These are phyloP conservation scores for Drosophila hamatofila DNA, from an alignment of 2,888 invertebrate species.

Conservation along the genomic window DNA sequence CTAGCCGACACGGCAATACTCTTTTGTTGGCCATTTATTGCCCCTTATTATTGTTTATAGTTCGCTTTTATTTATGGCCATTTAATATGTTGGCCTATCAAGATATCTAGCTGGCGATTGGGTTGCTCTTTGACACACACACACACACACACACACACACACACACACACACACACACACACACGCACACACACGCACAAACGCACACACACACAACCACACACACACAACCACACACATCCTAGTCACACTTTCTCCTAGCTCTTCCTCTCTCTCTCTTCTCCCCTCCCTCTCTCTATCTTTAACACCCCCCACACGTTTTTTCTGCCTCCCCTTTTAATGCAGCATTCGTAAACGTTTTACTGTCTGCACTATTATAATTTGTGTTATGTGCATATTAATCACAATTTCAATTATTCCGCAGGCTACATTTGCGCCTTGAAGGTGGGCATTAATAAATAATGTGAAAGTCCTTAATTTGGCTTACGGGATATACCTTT, in stretches of 20 bases:
- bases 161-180: neutral
- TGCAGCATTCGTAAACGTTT: constrained; percentile 16
- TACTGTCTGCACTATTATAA: constrained; percentile 7
- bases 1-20: constrained; percentile 30
- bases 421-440: neutral
- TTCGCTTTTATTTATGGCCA: constrained; percentile 8
- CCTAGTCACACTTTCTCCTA: neutral
- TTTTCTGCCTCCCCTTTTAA: neutral
- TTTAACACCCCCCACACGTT: too few species aligned
- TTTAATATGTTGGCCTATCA: neutral
- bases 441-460: constrained; percentile 23
- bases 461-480: constrained; percentile 17
- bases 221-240: neutral
- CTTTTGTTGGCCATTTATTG: constrained; percentile 3
- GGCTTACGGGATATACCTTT: constrained; percentile 1
- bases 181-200: neutral
- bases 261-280: neutral
- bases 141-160: neutral
- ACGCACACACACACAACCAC: neutral
- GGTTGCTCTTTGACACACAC: neutral
- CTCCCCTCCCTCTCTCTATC: neutral
- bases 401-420: constrained; percentile 9
- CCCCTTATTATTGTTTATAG: neutral
- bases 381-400: neutral
- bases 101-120: neutral